Percentiles rank a stretch among this genome's conserved stretches.
phyloP scores from a whole-genome alignment of 2,113 vertebrate genomes.

The Diglossa brunneiventris region DNA sequence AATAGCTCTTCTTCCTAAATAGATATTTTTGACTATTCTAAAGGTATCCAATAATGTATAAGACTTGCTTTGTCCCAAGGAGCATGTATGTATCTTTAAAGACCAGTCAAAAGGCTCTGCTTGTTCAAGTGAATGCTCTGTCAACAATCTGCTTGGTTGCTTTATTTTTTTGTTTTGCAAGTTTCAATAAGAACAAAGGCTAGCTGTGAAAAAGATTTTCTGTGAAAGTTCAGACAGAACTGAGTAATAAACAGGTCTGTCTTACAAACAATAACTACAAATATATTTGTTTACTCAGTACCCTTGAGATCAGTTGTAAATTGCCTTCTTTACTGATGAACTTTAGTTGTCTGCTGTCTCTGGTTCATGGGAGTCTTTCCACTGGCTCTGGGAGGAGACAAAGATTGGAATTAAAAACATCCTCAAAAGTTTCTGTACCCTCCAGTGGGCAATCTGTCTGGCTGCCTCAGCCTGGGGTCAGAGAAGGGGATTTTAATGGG shows the following conservation, averaged over 20 bases:
- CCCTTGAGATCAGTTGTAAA: neutral
- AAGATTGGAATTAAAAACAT: neutral
- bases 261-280: neutral
- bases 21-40: neutral
- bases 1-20: neutral
- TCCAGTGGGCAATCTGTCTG: neutral
- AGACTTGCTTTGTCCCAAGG: neutral
- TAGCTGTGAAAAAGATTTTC: neutral
- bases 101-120: accelerated
- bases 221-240: neutral
- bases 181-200: neutral
- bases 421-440: neutral
- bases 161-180: neutral
- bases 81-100: neutral
- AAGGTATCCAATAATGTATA: neutral
- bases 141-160: neutral
- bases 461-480: neutral
- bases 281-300: neutral
- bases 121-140: neutral
- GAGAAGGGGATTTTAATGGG: neutral
- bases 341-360: neutral
- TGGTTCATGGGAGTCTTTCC: neutral
- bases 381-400: neutral
- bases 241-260: neutral
- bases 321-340: neutral